Percentiles rank a stretch among this genome's conserved stretches.
Conservation (phyloP, 2,888 invertebrate genomes). For the Macrosoma leucophasiata region DNA sequence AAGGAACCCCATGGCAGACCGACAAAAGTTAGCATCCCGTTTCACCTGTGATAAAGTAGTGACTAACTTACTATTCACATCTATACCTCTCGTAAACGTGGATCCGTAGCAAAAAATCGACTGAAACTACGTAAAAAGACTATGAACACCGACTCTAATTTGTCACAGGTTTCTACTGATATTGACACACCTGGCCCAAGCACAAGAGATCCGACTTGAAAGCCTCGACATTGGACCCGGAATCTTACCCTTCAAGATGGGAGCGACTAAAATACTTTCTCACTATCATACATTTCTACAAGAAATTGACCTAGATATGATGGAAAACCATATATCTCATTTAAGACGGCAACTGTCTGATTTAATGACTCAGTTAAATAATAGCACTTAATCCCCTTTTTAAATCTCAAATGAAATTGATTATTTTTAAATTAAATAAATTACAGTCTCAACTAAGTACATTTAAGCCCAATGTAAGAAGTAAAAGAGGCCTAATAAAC, state of each 20-base stretch:
- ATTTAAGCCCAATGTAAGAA: neutral
- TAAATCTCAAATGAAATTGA: neutral
- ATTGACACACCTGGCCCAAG: conserved; percentile 3
- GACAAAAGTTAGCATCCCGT: conserved; percentile 5
- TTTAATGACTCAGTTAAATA: neutral
- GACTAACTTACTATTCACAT: conserved; percentile 9
- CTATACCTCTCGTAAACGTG: neutral
- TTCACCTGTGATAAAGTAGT: conserved; percentile 7
- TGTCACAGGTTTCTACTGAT: conserved; percentile 9
- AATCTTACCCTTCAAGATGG: conserved; percentile 22
- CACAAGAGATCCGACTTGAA: conserved; percentile 21
- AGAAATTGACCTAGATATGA: conserved; percentile 3
- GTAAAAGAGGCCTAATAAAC: conserved; percentile 1
- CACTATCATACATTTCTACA: conserved; percentile 25
- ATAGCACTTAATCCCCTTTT: neutral
- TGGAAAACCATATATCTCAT: conserved; percentile 3
- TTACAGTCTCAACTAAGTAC: conserved; percentile 1
- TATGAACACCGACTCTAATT: no score
- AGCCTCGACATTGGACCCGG: conserved; percentile 15
- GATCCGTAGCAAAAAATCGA: conserved; percentile 6
- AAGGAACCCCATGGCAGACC: no score
- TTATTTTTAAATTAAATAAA: neutral
- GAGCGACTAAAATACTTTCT: conserved; percentile 19
- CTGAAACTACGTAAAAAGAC: conserved; percentile 5
- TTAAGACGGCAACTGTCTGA: no score